Base-by-base conservation (phyloP, 2,888 invertebrate species). In the Zeuzera pyrina region DNA sequence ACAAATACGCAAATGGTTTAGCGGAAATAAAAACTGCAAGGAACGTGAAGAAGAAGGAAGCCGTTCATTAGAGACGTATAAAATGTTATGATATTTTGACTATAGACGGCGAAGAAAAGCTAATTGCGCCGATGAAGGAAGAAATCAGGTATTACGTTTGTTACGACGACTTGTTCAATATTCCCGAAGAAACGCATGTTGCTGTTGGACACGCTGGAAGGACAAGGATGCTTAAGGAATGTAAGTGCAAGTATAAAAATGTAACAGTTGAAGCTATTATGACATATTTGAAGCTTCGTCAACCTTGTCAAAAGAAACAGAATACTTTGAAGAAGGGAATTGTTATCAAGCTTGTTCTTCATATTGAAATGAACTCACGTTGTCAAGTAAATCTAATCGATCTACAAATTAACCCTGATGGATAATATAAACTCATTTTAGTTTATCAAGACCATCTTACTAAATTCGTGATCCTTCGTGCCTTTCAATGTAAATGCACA, bases 331-430 rank as follows among this genome's bases (percentile, higher is more conserved):
- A 49, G 43, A 58, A 51, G 45, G 44, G 47, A 21, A n/a, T 49
- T 30, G 53, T 54, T 11, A 24, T 42, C 11, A 54, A 51, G 38
- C 53, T 51, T 15, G 50, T 49, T 30, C 22, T 45, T 13, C 33
- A 34, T 29, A 15, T 16, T 13, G 49, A 59, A 28, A 39, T 59
- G 32, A 61, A 57, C 33, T 38, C 39, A 12, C 37, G 61, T 22
- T 62, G 62, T 31, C 60, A 65, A 49, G 61, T 63, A 2, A 60
- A 68, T 42, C 36, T 68, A 2, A 62, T 66, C 19, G 62, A 69
- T 40, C 41, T 63, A 41, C 58, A 69, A 36, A 34, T 52, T 6
- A 46, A 56, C 30, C 29, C 45, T 29, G 61, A 69, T 47, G 40
- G 41, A 10, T 34, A 51, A 15, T 59, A 36, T 39, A 64, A 59